Base-by-base conservation (phyloP, 2,888 invertebrate species). In the Orchesellides sinensis region DNA sequence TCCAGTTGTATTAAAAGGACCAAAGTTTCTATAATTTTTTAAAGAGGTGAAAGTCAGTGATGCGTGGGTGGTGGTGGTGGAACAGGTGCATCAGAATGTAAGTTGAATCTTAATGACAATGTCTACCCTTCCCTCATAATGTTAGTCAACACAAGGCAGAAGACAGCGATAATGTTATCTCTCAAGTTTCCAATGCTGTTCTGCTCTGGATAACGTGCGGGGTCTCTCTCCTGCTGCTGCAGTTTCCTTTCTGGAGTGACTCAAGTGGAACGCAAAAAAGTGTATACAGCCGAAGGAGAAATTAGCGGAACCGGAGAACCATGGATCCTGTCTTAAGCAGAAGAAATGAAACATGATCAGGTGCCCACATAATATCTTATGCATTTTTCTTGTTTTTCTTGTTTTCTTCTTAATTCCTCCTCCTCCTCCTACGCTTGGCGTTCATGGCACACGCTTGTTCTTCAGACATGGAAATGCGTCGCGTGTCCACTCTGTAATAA, bases 231-330 rank as follows among this genome's bases (percentile, higher is more conserved):
- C 79, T 65, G 59, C 70, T 79, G 70, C 45, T 65, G 68, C 74
- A 81, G 81, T n/a, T 81, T 81, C 81, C 81, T 81, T 54, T 81
- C 74, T 74, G 81, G 74, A 74, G 74, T 68, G 66, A 74, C 81
- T 81, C 81, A 61, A 81, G 81, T 81, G 81, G 73, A 74, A 81
- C 81, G n/a, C n/a, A 40, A 54, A 45, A 49, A 49, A 17, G 25
- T 35, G 29, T 17, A 61, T 61, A 49, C 61, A 17, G 1, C 21
- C 17, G 47, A 4, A 59, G 45, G 63, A 80, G 65, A 81, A 81
- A 81, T 81, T 81, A 81, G 81, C 81, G 66, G 81, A 81, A 66
- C 73, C 81, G 81, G 81, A 81, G 81, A 81, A 81, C 61, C 81
- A 81, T 81, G 81, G 81, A 81, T 81, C 81, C 81, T 81, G 81